A percentile compares a stretch with the other conserved stretches of the same genome.
Conservation (phyloP, 2,888 invertebrate genomes). For the Acleris laterana region DNA sequence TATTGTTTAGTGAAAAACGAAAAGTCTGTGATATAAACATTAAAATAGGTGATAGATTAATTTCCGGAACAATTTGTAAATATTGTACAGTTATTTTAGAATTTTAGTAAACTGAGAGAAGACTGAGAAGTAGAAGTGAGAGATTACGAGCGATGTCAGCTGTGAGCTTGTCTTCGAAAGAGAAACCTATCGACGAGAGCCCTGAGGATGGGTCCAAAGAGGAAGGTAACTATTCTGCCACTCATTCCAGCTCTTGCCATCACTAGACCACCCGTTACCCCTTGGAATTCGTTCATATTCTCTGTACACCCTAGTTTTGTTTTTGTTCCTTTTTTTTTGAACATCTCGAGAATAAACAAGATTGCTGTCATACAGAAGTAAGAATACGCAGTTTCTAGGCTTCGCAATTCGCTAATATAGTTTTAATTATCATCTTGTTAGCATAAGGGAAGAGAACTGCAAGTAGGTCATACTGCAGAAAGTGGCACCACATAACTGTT, state of each 20-base stretch:
- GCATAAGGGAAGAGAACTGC: slow-evolving; percentile 25
- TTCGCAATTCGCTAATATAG: not conserved
- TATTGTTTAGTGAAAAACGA: slow-evolving; percentile 84
- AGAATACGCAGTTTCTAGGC: not conserved
- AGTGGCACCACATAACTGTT: slow-evolving; percentile 35
- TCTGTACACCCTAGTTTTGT: slow-evolving; percentile 22
- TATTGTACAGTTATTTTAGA: slow-evolving; percentile 81
- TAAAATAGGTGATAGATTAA: slow-evolving; percentile 80
- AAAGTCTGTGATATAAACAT: slow-evolving; percentile 86
- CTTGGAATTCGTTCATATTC: slow-evolving; percentile 18
- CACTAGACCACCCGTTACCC: not conserved
- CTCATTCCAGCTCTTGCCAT: slow-evolving; percentile 6
- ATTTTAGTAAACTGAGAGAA: slow-evolving; percentile 81
- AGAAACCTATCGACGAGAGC: slow-evolving; percentile 76
- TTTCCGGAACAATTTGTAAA: slow-evolving; percentile 82
- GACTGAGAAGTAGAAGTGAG: slow-evolving; percentile 78
- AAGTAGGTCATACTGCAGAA: slow-evolving; percentile 36
- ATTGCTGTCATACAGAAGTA: slow-evolving; percentile 5
- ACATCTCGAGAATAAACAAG: slow-evolving; percentile 16
- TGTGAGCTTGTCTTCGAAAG: slow-evolving; percentile 80
- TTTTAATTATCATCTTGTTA: slow-evolving; percentile 25
- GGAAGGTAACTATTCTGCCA: slow-evolving; percentile 63
- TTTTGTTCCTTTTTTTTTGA: slow-evolving; percentile 21
- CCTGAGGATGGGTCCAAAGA: slow-evolving; percentile 72
- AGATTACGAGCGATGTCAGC: slow-evolving; percentile 81